Percentiles rank a stretch among this genome's conserved stretches.
Evolutionary conservation across 1,140 invertebrate species (phyloP).

Genomic region (Melipona quadrifasciata): DNA sequence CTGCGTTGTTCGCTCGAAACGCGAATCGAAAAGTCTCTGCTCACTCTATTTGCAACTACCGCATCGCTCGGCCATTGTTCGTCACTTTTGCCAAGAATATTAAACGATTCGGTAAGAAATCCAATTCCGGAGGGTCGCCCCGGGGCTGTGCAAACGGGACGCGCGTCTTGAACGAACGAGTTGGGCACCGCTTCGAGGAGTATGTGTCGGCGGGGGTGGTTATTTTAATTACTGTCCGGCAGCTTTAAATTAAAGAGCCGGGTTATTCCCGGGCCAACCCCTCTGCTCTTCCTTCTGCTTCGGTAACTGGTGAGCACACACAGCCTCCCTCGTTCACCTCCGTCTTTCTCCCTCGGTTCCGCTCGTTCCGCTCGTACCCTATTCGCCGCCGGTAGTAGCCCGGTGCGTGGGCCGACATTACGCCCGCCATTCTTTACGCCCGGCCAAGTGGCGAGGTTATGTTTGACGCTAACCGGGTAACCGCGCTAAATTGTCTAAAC

Average conservation of each 20-base stretch:
- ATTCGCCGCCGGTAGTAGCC: constrained; percentile 19
- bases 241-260: constrained; percentile 80
- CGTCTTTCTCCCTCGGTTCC: constrained; percentile 11
- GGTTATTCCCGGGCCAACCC: constrained; percentile 74
- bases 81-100: background rate
- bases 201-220: constrained; percentile 76
- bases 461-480: constrained; percentile 76
- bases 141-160: background rate
- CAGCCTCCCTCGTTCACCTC: constrained; percentile 33
- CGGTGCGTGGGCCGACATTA: constrained; percentile 68
- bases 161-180: constrained; percentile 36
- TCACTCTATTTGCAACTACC: no score
- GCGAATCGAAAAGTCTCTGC: no score
- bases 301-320: constrained; percentile 70
- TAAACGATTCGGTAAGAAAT: background rate
- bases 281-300: constrained; percentile 67
- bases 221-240: constrained; percentile 83
- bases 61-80: background rate
- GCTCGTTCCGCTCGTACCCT: constrained; percentile 20
- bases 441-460: constrained; percentile 70
- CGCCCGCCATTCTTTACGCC: constrained; percentile 73
- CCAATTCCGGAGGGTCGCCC: no score
- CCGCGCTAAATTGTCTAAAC: constrained; percentile 77
- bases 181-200: constrained; percentile 76
- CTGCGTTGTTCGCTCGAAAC: no score